Base-by-base conservation (phyloP, 2,797 vertebrate genomes). In the Poliocrania exsul region DNA sequence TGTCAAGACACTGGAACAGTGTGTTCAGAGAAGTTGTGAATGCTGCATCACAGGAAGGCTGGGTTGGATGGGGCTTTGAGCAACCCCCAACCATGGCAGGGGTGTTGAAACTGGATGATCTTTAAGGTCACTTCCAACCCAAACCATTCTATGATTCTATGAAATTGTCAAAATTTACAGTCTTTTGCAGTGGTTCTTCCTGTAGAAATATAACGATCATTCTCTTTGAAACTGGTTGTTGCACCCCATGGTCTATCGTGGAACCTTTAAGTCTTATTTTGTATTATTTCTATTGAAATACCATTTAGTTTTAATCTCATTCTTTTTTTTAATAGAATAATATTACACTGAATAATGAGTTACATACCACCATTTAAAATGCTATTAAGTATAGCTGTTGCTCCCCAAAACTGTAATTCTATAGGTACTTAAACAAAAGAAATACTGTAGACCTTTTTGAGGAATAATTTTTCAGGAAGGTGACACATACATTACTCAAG, bases 391-490 rank as follows among this genome's bases (percentile, higher is more conserved):
- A 67, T 33, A 44, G 47, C 8, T 87, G 46, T 74, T 5, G 5
- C 37, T 90, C 53, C 35, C 49, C n/a, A 46, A 84, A 92, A 79
- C 33, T 86, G 26, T 40, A 92, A 88, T 82, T 91, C 92, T 77
- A 31, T 70, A 72, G 33, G 49, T 95, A 84, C 53, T 95, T 92
- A 72, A 94, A 83, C 25, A 92, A 87, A 95, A 93, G 79, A 90
- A 92, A 91, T 90, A 67, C 21, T 51, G 16, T 54, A 90, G 79
- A 81, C 46, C 65, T 92, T 92, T 95, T 73, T 83, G n/a, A 72
- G 64, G 67, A 69, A 83, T 83, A 80, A 86, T 87, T 95, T 96
- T 94, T 91, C 82, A 92, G 47, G 65, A 88, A 83, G 72, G 77
- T 93, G 91, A 94, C 85, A 84, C 67, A 67, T 89, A 66, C 56